Conservation (phyloP, 2,113 vertebrate genomes). For the Zingel zingel region DNA sequence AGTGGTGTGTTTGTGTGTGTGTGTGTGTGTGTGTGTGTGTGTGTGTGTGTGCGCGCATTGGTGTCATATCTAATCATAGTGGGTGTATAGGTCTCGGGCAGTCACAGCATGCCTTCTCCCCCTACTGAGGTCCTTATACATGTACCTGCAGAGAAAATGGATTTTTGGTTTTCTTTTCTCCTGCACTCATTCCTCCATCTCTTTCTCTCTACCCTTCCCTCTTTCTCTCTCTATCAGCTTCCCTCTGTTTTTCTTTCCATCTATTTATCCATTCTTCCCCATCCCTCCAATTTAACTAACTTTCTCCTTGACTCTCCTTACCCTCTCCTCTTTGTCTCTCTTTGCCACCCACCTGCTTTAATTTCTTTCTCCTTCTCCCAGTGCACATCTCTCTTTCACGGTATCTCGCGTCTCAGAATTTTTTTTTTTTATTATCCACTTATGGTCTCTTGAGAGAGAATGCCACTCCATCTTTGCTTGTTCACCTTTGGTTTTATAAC, state of each 20-base stretch:
- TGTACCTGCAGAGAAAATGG: slow-evolving; percentile 71
- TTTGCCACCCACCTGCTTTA: slow-evolving; percentile 30
- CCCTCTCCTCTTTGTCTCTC: slow-evolving; percentile 1
- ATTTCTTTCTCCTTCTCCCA: slow-evolving; percentile 21
- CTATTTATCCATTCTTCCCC: slow-evolving; percentile 38
- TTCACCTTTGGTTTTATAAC: slow-evolving; percentile 52
- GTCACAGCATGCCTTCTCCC: slow-evolving; percentile 40
- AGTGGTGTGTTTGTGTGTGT: slow-evolving; percentile 31
- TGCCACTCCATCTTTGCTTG: slow-evolving; percentile 42
- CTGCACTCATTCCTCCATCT: slow-evolving; percentile 14
- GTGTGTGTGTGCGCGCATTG: slow-evolving; percentile 18
- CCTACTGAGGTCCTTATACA: slow-evolving; percentile 52
- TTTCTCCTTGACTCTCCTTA: slow-evolving; percentile 38
- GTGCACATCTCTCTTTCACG: slow-evolving; percentile 12
- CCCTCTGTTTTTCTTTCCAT: slow-evolving; percentile 17
- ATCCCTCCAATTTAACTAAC: slow-evolving; percentile 35
- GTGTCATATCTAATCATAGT: slow-evolving; percentile 43
- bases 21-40: slow-evolving; percentile 34
- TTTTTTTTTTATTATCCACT: slow-evolving; percentile 60
- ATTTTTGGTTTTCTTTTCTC: slow-evolving; percentile 60
- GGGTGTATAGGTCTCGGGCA: slow-evolving; percentile 45
- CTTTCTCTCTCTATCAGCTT: slow-evolving; percentile 5
- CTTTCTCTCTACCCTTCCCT: background rate
- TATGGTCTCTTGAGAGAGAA: slow-evolving; percentile 49
- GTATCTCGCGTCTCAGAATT: slow-evolving; percentile 20